Evolutionary conservation across 2,113 vertebrate species (phyloP).

Genomic region (Trichechus manatus): DNA sequence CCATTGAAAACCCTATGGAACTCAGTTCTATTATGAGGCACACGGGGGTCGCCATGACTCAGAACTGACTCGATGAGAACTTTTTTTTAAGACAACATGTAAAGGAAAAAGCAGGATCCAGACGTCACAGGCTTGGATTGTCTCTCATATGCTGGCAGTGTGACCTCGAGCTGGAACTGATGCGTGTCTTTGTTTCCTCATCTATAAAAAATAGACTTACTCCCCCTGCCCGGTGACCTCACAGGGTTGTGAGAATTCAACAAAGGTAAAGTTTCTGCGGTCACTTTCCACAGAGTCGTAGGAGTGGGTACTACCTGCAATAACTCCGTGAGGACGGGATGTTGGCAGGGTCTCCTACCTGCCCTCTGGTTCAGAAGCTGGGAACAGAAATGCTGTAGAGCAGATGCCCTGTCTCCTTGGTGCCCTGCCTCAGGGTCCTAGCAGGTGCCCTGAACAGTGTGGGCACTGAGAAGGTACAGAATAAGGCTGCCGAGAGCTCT

Average conservation of each 20-base stretch:
- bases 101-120: not conserved
- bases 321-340: fast-evolving
- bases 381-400: not conserved
- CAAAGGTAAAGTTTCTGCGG: not conserved
- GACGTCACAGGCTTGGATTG: not conserved
- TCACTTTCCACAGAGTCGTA: not conserved
- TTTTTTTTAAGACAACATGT: not conserved
- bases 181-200: not conserved
- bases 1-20: too few relatives aligned
- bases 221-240: too few relatives aligned
- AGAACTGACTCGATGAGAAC: too few relatives aligned
- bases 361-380: not conserved
- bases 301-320: not conserved
- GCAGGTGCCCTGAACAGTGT: not conserved
- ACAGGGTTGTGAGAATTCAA: not conserved
- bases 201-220: conserved; percentile 43
- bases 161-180: not conserved
- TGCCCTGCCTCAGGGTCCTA: not conserved
- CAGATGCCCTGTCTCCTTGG: not conserved
- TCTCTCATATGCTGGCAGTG: not conserved
- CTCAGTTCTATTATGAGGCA: too few relatives aligned
- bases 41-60: too few relatives aligned
- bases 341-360: not conserved
- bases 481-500: not conserved
- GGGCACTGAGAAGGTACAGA: not conserved